A percentile compares a stretch with the other conserved stretches of the same genome.
Conservation (phyloP, 1,140 invertebrate species). For the silkworm (Bombyx mori) region DNA sequence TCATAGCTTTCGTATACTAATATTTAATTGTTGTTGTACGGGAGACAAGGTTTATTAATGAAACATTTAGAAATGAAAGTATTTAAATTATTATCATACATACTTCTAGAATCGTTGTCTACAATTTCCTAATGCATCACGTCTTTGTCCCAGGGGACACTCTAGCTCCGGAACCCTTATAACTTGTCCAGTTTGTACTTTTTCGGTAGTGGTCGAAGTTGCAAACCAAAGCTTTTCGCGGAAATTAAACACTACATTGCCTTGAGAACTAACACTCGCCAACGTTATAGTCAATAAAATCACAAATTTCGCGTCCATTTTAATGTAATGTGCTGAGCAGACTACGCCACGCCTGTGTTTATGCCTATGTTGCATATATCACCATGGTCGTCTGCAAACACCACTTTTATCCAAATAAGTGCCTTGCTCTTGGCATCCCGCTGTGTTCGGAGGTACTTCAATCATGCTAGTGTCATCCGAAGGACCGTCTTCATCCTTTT, state of each 20-base stretch:
- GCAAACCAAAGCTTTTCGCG: conserved; percentile 44
- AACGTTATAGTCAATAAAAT: conserved; percentile 27
- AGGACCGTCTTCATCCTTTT: background rate
- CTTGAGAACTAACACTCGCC: conserved; percentile 17
- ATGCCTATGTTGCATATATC: conserved; percentile 17
- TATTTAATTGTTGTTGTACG: too few species aligned
- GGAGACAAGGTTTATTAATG: too few species aligned
- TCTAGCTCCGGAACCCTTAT: conserved; percentile 45
- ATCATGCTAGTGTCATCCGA: conserved; percentile 27
- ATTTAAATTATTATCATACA: too few species aligned
- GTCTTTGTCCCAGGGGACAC: conserved; percentile 38
- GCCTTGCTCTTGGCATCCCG: conserved; percentile 24
- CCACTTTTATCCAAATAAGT: conserved; percentile 38
- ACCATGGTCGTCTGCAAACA: conserved; percentile 49
- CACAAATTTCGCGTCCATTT: conserved; percentile 60
- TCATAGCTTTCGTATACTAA: too few species aligned
- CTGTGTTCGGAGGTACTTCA: conserved; percentile 39
- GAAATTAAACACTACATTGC: conserved; percentile 46
- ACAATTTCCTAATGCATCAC: conserved; percentile 34
- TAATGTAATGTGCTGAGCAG: conserved; percentile 31
- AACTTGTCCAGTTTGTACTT: conserved; percentile 34
- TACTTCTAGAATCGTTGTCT: conserved; percentile 39
- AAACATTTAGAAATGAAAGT: too few species aligned
- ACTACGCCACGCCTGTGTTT: conserved; percentile 33
- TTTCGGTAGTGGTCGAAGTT: conserved; percentile 26